Evolutionary conservation across 1,140 invertebrate genomes (phyloP).

Genomic region (Pseudachorutes palmiensis): DNA sequence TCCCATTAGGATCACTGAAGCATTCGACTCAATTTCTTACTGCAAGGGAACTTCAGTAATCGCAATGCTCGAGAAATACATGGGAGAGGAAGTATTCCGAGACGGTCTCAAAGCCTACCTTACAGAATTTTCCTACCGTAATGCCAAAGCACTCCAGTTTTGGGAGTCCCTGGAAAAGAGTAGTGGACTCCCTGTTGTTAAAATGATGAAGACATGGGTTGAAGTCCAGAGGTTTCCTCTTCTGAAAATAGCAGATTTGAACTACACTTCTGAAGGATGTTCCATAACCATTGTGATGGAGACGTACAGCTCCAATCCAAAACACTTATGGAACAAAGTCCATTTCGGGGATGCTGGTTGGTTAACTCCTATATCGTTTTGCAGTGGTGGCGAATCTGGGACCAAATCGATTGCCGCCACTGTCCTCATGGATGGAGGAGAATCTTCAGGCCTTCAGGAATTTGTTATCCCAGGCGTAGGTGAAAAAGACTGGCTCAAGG

Average conservation of each 20-base stretch:
- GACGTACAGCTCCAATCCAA: slow-evolving; percentile 77
- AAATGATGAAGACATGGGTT: slow-evolving; percentile 55
- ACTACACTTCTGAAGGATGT: slow-evolving; percentile 51
- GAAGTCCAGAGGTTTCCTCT: slow-evolving; percentile 51
- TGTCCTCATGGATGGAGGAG: slow-evolving; percentile 56
- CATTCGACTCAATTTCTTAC: slow-evolving; percentile 93
- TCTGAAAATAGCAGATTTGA: slow-evolving; percentile 34
- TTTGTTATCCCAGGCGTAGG: slow-evolving; percentile 58
- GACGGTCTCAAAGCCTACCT: slow-evolving; percentile 53
- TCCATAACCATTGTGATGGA: slow-evolving; percentile 66
- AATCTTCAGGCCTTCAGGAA: slow-evolving; percentile 42
- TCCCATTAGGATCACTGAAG: slow-evolving; percentile 80
- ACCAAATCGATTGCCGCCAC: slow-evolving; percentile 52
- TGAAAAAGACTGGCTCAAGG: slow-evolving; percentile 74
- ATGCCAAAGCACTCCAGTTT: slow-evolving; percentile 50
- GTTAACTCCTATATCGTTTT: slow-evolving; percentile 82
- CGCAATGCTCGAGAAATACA: slow-evolving; percentile 88
- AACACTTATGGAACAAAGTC: slow-evolving; percentile 23
- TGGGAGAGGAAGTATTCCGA: slow-evolving; percentile 65
- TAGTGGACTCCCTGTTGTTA: slow-evolving; percentile 46
- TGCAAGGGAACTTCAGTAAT: slow-evolving; percentile 88
- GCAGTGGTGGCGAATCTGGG: slow-evolving; percentile 60
- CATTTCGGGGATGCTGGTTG: slow-evolving; percentile 47
- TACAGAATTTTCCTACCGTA: slow-evolving; percentile 48
- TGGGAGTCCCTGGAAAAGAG: slow-evolving; percentile 48